Evolutionary conservation across 2,113 vertebrate genomes (phyloP).

Genomic region (Microtus oregoni): DNA sequence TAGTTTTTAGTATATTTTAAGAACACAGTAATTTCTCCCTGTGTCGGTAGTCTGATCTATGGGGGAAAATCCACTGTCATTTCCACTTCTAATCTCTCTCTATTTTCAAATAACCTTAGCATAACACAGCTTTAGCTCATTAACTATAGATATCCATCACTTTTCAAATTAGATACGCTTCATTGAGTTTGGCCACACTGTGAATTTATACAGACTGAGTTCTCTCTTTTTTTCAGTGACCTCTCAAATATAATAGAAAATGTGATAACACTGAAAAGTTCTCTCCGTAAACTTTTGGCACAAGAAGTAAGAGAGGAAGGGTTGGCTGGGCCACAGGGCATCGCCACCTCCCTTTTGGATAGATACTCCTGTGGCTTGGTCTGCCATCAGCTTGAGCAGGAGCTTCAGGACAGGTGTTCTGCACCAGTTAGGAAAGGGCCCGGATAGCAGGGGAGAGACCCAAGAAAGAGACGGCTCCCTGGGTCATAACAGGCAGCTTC

Average conservation of each 20-base stretch:
- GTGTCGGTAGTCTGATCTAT: neutral
- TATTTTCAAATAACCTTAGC: conserved; percentile 74
- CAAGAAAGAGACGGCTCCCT: neutral
- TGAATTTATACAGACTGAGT: conserved; percentile 50
- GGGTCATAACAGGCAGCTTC: neutral
- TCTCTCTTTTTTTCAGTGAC: conserved; percentile 48
- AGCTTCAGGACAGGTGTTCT: neutral
- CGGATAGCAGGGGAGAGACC: fast-evolving
- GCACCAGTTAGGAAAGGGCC: neutral
- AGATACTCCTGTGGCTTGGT: fast-evolving
- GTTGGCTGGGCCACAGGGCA: neutral
- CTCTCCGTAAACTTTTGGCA: neutral
- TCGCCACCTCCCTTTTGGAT: neutral
- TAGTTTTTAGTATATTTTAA: conserved; percentile 55
- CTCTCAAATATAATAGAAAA: conserved; percentile 61
- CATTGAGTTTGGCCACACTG: conserved; percentile 48
- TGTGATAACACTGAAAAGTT: conserved; percentile 22
- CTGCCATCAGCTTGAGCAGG: neutral
- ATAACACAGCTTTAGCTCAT: conserved; percentile 64
- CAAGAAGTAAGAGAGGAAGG: neutral
- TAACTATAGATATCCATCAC: conserved; percentile 68
- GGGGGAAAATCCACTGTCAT: neutral
- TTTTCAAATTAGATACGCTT: conserved; percentile 73
- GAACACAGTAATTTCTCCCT: neutral
- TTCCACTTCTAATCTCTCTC: conserved; percentile 54